These are phyloP conservation scores for Alouatta palliata DNA, from an alignment of 2,113 vertebrate genomes.

Conservation along the genomic window DNA sequence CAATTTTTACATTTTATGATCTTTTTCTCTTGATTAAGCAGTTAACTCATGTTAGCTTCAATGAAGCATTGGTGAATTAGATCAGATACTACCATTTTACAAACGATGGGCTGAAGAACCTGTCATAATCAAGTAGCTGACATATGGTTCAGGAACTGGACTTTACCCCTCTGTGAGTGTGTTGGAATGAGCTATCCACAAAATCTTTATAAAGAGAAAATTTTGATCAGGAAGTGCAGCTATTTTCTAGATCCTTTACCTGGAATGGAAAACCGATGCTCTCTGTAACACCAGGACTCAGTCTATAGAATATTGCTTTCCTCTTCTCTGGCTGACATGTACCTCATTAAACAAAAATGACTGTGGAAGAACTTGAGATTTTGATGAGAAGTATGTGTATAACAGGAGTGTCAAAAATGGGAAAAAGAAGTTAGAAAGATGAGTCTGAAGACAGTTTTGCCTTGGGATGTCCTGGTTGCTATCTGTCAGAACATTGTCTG, in stretches of 20 bases:
- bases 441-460: background rate
- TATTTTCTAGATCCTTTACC: background rate
- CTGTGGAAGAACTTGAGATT: background rate
- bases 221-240: background rate
- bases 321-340: background rate
- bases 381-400: background rate
- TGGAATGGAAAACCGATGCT: background rate
- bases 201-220: background rate
- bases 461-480: background rate
- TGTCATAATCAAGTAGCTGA: background rate
- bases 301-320: background rate
- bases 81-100: background rate
- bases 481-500: background rate
- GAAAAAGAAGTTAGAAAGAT: background rate
- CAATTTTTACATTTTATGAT: background rate
- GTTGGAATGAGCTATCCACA: background rate
- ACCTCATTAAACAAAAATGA: background rate
- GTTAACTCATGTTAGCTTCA: constrained; percentile 15
- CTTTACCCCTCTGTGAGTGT: background rate
- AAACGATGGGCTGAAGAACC: background rate
- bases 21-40: constrained; percentile 27
- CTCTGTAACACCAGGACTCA: background rate
- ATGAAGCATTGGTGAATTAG: constrained; percentile 17
- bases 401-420: background rate
- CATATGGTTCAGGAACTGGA: background rate